Percentiles rank a stretch among this genome's conserved stretches.
Conservation (phyloP, 2,888 invertebrate genomes). For the Acrocera orbiculus region DNA sequence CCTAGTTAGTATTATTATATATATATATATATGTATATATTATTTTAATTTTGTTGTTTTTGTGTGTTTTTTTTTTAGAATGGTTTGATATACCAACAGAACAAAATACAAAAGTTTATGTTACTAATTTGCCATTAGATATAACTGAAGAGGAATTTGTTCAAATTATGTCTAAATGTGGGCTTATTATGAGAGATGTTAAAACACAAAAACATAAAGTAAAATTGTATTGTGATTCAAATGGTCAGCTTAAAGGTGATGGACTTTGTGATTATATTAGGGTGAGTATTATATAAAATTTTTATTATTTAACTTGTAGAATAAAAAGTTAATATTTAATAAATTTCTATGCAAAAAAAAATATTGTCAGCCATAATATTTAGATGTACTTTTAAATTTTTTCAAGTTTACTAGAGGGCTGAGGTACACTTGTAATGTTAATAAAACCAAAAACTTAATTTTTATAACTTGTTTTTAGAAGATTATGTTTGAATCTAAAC, state of each 20-base stretch:
- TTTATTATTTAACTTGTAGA: no score
- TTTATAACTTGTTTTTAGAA: no score
- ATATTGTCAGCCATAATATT: no score
- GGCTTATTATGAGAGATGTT: slow-evolving; percentile 78
- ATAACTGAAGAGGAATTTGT: slow-evolving; percentile 78
- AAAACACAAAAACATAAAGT: slow-evolving; percentile 65
- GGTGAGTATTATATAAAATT: no score
- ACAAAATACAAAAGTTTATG: slow-evolving; percentile 90
- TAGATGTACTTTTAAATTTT: no score
- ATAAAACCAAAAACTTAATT: no score
- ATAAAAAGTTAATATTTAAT: no score
- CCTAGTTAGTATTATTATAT: no score
- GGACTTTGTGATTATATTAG: slow-evolving; percentile 91
- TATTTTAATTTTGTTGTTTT: slow-evolving; percentile 6
- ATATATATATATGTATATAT: slow-evolving; percentile 1
- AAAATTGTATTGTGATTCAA: slow-evolving; percentile 74
- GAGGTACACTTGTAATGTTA: no score
- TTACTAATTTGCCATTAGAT: slow-evolving; percentile 76
- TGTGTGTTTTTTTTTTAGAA: slow-evolving; percentile 30
- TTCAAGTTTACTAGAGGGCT: no score
- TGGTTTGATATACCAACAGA: slow-evolving; percentile 90
- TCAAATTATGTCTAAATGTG: slow-evolving; percentile 90
- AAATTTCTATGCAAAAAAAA: no score
- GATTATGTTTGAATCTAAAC: no score
- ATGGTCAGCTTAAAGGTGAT: slow-evolving; percentile 83